Evolutionary conservation across 2,888 invertebrate species (phyloP), one percentile per base, ranked within the genome.

Genomic region (Endomychus coccineus): DNA sequence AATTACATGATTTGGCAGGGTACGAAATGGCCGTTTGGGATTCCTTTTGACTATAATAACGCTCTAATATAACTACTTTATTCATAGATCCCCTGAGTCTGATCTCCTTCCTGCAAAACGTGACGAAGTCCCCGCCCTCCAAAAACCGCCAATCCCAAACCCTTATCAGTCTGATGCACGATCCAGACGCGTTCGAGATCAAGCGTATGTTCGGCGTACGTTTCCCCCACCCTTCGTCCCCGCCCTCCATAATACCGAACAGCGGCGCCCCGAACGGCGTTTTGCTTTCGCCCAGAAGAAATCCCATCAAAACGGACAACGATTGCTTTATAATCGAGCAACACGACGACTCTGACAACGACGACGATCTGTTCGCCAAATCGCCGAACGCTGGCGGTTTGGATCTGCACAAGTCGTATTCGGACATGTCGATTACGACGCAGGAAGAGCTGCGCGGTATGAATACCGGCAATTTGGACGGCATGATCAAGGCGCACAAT

Each of bases 351-450:
- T n/a, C n/a, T n/a, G n/a, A n/a, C n/a, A 17, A 32, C 16, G 24
- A 25, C 17, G 37, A 25, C 12, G 13, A 34, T n/a, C 22, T 21
- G 13, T 27, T 15, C 6, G 21, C n/a, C 9, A 6, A 7, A 9
- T 11, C 11, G 11, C 9, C 27, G 5, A 11, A 4, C 9, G 17
- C 32, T 34, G 14, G 16, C 11, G 38, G 34, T 19, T 34, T 38
- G 28, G 31, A 48, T 21, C 45, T 61, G 34, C 59, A 60, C 41
- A 50, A 51, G 17, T 53, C 57, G 1, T 49, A 48, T 22, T 58
- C 57, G 13, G 53, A 58, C n/a, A 55, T 54, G 38, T 49, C 55
- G 1, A 46, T 58, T 9, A 42, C 46, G 2, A 24, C 37, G 10
- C 42, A 45, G 22, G 41, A 42, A 15, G 17, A 17, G 2, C 11